phyloP scores from a whole-genome alignment of 1,140 invertebrate genomes.

The Ptiloglossa arizonensis region DNA sequence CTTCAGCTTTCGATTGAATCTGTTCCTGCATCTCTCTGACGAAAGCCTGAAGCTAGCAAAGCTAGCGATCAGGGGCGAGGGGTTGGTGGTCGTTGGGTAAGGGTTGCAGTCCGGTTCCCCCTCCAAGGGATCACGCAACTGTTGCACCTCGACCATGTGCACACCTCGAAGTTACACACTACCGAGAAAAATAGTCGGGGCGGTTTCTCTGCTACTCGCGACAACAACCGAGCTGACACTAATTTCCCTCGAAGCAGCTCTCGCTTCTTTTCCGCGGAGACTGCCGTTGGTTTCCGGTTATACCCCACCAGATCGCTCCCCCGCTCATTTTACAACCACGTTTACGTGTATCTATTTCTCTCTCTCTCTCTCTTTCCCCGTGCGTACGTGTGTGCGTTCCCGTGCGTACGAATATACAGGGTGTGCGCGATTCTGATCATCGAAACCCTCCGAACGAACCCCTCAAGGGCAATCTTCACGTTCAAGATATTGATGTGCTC shows the following conservation, averaged over 20 bases:
- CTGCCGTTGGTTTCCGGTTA: constrained; percentile 46
- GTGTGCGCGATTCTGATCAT: constrained; percentile 18
- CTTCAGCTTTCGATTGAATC: constrained; percentile 68
- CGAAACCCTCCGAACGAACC: constrained; percentile 25
- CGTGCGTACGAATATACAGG: neutral
- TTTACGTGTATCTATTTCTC: neutral
- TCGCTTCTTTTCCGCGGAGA: constrained; percentile 45
- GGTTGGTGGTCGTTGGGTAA: constrained; percentile 51
- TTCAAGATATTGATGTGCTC: constrained; percentile 38
- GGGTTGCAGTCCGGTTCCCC: constrained; percentile 53
- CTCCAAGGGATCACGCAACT: constrained; percentile 58
- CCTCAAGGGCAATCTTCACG: constrained; percentile 20
- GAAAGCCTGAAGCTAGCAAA: constrained; percentile 63
- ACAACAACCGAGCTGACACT: constrained; percentile 42
- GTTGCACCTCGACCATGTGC: constrained; percentile 66
- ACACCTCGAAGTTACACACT: constrained; percentile 3
- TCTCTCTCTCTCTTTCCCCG: too few species aligned
- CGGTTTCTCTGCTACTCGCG: constrained; percentile 22
- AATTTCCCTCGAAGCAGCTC: constrained; percentile 44
- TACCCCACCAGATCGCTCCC: constrained; percentile 40
- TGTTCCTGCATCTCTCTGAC: constrained; percentile 66
- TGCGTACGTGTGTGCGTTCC: too few species aligned
- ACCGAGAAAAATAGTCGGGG: constrained; percentile 5
- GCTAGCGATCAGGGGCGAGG: constrained; percentile 64
- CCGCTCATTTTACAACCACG: constrained; percentile 40